A percentile compares a stretch with the other conserved stretches of the same genome.
phyloP scores from a whole-genome alignment of 2,797 vertebrate genomes.

The Rhyacichthys aspro region DNA sequence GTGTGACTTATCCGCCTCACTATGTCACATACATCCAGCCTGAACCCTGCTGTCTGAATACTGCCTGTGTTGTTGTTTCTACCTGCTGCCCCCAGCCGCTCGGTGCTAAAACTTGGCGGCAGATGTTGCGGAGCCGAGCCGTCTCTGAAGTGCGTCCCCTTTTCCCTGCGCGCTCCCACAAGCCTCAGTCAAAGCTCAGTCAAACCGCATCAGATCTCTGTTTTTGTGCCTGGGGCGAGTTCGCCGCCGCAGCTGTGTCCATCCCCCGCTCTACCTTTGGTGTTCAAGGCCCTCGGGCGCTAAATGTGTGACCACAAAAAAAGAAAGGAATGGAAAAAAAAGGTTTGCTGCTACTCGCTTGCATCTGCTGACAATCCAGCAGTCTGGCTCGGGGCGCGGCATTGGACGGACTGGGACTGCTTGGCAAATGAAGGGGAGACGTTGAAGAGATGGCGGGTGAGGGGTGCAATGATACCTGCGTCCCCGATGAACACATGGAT shows the following conservation, averaged over 20 bases:
- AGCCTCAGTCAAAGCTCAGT: slow-evolving; percentile 88
- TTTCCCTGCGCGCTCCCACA: slow-evolving; percentile 68
- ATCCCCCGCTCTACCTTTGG: slow-evolving; percentile 91
- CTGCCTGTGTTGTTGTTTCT: slow-evolving; percentile 37
- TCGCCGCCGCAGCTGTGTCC: slow-evolving; percentile 95
- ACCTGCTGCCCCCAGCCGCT: slow-evolving; percentile 92
- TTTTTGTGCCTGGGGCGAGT: slow-evolving; percentile 94
- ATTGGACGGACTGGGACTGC: background rate
- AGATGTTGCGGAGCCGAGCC: slow-evolving; percentile 90
- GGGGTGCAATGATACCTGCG: slow-evolving; percentile 3
- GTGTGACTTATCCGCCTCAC: no score
- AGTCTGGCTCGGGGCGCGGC: slow-evolving; percentile 76
- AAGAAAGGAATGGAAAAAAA: slow-evolving; percentile 28
- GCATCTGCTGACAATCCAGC: slow-evolving; percentile 88
- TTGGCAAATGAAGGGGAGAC: background rate
- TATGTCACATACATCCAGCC: no score
- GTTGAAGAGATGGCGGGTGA: background rate
- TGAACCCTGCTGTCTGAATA: no score
- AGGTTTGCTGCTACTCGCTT: slow-evolving; percentile 67
- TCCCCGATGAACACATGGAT: background rate
- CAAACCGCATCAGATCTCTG: slow-evolving; percentile 93
- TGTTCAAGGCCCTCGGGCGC: slow-evolving; percentile 90
- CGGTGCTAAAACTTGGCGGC: slow-evolving; percentile 87
- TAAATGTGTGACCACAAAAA: slow-evolving; percentile 85
- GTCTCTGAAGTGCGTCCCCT: slow-evolving; percentile 94